These are phyloP conservation scores for Linyphia triangularis DNA, from an alignment of 2,888 invertebrate species.

Conservation along the genomic window DNA sequence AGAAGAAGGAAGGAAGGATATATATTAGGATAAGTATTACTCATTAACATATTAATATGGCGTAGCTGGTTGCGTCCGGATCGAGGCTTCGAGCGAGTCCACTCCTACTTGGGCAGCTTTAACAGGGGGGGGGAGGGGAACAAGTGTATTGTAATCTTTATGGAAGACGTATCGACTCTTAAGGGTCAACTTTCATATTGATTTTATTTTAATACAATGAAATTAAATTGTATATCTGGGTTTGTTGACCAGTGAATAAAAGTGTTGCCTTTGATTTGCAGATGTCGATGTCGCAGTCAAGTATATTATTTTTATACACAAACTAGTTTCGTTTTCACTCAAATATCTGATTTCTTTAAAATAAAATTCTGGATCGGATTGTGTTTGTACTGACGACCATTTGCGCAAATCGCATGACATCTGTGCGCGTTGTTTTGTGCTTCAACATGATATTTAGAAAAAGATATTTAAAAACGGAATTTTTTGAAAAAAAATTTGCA, in stretches of 20 bases:
- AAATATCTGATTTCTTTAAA: neutral
- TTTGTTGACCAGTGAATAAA: neutral
- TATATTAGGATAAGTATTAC: conserved; percentile 77
- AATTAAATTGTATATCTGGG: conserved; percentile 25
- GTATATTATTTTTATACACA: conserved; percentile 10
- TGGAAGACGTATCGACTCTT: conserved; percentile 74
- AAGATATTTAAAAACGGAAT: too few relatives aligned
- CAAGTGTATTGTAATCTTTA: conserved; percentile 73
- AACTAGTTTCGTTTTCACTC: conserved; percentile 15
- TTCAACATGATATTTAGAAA: neutral
- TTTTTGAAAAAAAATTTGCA: too few relatives aligned
- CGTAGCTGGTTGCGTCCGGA: conserved; percentile 74
- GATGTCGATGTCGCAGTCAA: conserved; percentile 32
- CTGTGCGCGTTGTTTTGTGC: conserved; percentile 4
- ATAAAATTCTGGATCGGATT: conserved; percentile 40
- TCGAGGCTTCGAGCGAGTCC: conserved; percentile 73
- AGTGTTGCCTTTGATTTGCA: neutral
- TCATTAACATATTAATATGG: conserved; percentile 76
- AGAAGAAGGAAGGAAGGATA: conserved; percentile 75
- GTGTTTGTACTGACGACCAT: conserved; percentile 29
- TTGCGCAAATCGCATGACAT: conserved; percentile 48
- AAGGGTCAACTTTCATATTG: conserved; percentile 74
- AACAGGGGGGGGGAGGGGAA: conserved; percentile 62
- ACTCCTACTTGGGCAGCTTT: conserved; percentile 67
- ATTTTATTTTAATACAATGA: conserved; percentile 70